phyloP scores from a whole-genome alignment of 92 coral and sea anemone genomes.

The Zoanthus sociatus region DNA sequence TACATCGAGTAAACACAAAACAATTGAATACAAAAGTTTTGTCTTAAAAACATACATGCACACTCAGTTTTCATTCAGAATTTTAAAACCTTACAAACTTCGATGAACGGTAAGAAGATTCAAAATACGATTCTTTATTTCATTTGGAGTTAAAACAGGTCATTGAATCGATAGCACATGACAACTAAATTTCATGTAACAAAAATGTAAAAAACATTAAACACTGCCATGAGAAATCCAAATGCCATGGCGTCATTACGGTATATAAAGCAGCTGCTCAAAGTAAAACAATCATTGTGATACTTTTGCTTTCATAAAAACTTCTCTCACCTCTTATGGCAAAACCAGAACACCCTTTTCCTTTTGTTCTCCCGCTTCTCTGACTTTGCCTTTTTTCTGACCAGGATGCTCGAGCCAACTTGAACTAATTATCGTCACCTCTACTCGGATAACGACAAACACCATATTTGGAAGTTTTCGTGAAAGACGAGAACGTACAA shows the following conservation, averaged over 20 bases:
- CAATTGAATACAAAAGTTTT: not conserved
- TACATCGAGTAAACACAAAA: not conserved
- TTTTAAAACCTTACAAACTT: not conserved
- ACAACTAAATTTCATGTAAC: not conserved
- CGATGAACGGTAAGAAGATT: not conserved
- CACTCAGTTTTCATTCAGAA: not conserved
- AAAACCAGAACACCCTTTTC: no score
- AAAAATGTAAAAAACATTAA: not conserved
- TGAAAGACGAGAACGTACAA: no score
- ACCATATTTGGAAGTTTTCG: no score
- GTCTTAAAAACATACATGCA: not conserved
- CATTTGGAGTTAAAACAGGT: not conserved
- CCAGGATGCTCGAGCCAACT: no score
- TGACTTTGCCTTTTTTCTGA: no score
- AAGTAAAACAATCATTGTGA: no score
- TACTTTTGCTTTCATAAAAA: no score
- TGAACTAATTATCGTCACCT: no score
- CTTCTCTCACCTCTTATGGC: no score
- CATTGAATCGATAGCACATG: not conserved
- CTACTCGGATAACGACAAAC: no score
- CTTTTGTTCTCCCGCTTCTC: no score
- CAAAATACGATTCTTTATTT: not conserved
- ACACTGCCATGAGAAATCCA: not conserved
- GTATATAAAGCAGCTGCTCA: no score
- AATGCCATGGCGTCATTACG: not conserved